Conservation (phyloP, 2,888 invertebrate species). For the Sinhomidia bicolor region DNA sequence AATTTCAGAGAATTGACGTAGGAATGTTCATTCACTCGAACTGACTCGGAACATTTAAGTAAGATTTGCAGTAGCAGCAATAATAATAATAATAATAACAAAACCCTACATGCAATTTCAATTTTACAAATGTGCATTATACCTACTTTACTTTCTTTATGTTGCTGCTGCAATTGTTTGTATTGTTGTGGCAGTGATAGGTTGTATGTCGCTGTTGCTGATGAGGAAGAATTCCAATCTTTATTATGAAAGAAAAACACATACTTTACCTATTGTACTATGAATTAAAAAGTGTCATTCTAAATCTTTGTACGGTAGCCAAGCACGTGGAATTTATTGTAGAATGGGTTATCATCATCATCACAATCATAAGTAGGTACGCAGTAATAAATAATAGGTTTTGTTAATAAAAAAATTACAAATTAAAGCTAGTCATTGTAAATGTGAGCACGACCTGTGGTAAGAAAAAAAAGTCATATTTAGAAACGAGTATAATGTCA, state of each 20-base stretch:
- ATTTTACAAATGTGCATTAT: conserved; percentile 43
- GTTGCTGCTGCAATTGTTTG: conserved; percentile 46
- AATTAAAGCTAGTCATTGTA: not conserved
- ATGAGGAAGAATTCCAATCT: conserved; percentile 65
- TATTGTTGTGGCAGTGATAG: conserved; percentile 45
- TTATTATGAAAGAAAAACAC: conserved; percentile 48
- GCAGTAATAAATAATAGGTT: not conserved
- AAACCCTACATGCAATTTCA: conserved; percentile 7
- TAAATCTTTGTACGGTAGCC: conserved; percentile 38
- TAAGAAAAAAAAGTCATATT: not conserved
- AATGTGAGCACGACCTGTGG: not conserved
- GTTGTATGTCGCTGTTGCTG: conserved; percentile 50
- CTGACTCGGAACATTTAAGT: not conserved
- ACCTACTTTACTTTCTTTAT: not conserved
- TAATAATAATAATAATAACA: not conserved
- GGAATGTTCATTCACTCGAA: conserved; percentile 33
- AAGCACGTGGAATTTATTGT: conserved; percentile 62
- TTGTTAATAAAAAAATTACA: too few species aligned
- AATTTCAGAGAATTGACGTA: conserved; percentile 1
- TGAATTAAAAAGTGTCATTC: conserved; percentile 58
- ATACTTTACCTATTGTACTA: conserved; percentile 53
- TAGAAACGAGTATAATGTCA: not conserved
- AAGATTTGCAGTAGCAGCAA: too few species aligned
- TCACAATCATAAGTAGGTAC: too few species aligned
- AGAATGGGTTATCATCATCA: not conserved